These are phyloP conservation scores for Anoplius nigerrimus DNA, from an alignment of 2,888 invertebrate genomes.

Conservation along the genomic window DNA sequence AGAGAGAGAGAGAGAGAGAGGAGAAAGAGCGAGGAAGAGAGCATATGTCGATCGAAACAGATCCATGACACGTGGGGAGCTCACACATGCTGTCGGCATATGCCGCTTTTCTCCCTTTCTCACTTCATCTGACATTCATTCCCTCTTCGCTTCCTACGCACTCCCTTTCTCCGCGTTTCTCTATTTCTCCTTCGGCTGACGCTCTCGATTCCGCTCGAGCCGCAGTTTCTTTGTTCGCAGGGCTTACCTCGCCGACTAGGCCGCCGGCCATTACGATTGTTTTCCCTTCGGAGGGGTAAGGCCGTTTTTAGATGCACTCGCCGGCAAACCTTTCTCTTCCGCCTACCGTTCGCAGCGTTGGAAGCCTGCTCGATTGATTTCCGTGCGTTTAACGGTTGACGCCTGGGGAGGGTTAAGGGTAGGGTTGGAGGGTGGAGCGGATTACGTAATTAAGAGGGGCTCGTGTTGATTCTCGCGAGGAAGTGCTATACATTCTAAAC, in stretches of 20 bases:
- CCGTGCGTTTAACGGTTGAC: neutral
- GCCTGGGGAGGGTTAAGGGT: neutral
- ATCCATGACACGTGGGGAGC: conserved; percentile 25
- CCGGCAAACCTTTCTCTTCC: too few relatives aligned
- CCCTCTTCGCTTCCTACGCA: too few relatives aligned
- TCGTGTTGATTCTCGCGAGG: too few relatives aligned
- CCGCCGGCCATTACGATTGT: conserved; percentile 13
- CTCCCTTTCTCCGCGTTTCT: too few relatives aligned
- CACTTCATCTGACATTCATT: conserved; percentile 9
- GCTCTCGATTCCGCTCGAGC: conserved; percentile 31
- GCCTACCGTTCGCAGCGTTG: too few relatives aligned
- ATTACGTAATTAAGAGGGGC: neutral
- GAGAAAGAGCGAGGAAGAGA: conserved; percentile 17
- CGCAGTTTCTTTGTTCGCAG: conserved; percentile 31
- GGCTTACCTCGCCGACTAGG: conserved; percentile 10
- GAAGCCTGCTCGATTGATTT: conserved; percentile 15
- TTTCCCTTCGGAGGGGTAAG: neutral
- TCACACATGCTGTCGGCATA: conserved; percentile 42
- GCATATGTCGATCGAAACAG: conserved; percentile 52
- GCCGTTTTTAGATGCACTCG: conserved; percentile 3
- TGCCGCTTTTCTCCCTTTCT: conserved; percentile 28
- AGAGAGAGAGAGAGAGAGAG: too few relatives aligned
- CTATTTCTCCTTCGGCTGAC: conserved; percentile 22
- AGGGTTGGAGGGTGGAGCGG: too few relatives aligned
- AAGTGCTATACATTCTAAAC: too few relatives aligned